A percentile compares a stretch with the other conserved stretches of the same genome.
Evolutionary conservation across 2,888 invertebrate species (phyloP).

Genomic region (Pomacea canaliculata): DNA sequence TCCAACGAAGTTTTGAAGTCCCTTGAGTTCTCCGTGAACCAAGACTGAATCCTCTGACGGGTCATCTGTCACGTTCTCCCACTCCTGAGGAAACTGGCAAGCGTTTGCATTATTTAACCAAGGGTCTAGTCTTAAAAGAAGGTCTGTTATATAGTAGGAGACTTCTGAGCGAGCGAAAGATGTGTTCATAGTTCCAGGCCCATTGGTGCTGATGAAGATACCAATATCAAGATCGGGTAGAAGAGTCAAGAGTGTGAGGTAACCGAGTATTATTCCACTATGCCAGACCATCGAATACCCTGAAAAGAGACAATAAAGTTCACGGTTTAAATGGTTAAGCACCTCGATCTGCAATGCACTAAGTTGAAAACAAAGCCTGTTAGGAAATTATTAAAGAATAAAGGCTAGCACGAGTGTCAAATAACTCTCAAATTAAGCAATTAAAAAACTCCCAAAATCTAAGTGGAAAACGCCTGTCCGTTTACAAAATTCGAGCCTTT

Average conservation of each 20-base stretch:
- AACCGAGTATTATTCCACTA: conserved; percentile 64
- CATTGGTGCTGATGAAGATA: conserved; percentile 42
- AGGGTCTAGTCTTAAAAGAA: conserved; percentile 37
- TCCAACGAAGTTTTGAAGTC: conserved; percentile 28
- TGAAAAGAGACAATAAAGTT: conserved; percentile 27
- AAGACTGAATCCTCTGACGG: background rate
- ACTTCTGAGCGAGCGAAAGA: conserved; percentile 8
- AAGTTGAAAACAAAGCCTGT: too few relatives aligned
- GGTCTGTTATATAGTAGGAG: conserved; percentile 43
- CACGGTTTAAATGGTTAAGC: background rate
- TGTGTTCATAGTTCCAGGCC: conserved; percentile 8
- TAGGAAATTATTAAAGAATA: too few relatives aligned
- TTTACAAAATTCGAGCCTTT: too few relatives aligned
- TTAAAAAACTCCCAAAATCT: too few relatives aligned
- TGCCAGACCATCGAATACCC: conserved; percentile 64
- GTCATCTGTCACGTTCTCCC: background rate
- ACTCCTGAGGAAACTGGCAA: background rate
- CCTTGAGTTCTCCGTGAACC: conserved; percentile 2
- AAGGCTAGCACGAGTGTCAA: too few relatives aligned
- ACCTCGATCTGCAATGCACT: too few relatives aligned
- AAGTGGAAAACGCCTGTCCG: too few relatives aligned
- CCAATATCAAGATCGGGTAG: conserved; percentile 61
- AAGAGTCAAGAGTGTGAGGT: conserved; percentile 61
- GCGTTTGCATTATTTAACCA: background rate
- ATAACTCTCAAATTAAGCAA: too few relatives aligned